Evolutionary conservation across 2,113 vertebrate species (phyloP).

Genomic region (Crotophaga sulcirostris): DNA sequence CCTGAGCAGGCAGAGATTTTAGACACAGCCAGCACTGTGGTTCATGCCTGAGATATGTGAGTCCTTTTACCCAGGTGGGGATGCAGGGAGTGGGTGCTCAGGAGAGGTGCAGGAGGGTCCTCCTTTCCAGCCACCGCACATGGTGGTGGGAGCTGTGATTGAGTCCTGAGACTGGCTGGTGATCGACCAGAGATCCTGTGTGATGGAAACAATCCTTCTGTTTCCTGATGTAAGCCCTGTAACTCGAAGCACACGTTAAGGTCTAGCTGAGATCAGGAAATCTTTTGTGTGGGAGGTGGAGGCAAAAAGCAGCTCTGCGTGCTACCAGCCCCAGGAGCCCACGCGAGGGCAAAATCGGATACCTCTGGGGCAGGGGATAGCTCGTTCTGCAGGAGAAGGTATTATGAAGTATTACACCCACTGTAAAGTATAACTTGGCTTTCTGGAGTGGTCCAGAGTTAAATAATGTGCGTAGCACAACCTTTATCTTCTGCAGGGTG

Average conservation of each 20-base stretch:
- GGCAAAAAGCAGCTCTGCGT: background rate
- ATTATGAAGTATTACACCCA: rapidly evolving
- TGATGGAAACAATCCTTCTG: conserved; percentile 21
- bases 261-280: conserved; percentile 17
- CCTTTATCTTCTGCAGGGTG: rapidly evolving
- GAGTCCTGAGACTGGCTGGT: background rate
- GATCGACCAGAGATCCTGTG: conserved; percentile 39
- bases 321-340: background rate
- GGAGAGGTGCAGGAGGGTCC: background rate
- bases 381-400: background rate
- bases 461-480: rapidly evolving
- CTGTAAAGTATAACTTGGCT: background rate
- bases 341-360: background rate
- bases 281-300: background rate
- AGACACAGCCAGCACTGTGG: background rate
- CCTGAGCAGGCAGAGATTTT: background rate
- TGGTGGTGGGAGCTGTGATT: rapidly evolving
- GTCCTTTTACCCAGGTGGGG: background rate
- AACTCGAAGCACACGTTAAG: conserved; percentile 43
- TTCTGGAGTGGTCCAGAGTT: rapidly evolving
- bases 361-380: background rate
- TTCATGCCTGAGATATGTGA: background rate
- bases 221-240: background rate
- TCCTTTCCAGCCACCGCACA: rapidly evolving
- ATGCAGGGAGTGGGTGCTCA: rapidly evolving